Conservation (phyloP, 2,113 vertebrate genomes). For the Panthera uncia region DNA sequence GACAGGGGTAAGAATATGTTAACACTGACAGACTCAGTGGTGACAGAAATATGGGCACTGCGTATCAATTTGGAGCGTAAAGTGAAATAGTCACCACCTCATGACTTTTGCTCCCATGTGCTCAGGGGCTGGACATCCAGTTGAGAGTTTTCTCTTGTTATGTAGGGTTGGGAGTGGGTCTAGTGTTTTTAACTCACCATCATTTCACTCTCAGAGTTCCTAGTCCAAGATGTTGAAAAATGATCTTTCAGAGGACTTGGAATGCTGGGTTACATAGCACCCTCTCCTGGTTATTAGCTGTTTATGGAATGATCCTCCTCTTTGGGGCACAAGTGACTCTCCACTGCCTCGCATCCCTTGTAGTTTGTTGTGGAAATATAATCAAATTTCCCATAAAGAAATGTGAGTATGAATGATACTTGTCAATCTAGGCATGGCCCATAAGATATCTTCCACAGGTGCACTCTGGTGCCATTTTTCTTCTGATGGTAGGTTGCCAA, state of each 20-base stretch:
- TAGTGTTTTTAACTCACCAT: background rate
- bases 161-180: accelerated
- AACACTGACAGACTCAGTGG: background rate
- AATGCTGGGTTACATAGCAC: background rate
- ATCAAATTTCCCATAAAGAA: background rate
- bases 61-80: background rate
- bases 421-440: background rate
- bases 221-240: background rate
- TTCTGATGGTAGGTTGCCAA: background rate
- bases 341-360: accelerated
- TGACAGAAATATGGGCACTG: accelerated
- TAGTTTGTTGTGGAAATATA: background rate
- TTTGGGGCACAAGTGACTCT: background rate
- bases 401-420: background rate
- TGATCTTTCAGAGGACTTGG: background rate
- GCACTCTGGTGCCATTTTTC: background rate
- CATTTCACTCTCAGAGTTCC: background rate
- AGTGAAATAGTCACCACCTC: background rate
- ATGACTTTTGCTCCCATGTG: background rate
- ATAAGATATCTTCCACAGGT: background rate
- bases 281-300: background rate
- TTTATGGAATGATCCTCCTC: background rate
- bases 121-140: background rate
- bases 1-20: background rate
- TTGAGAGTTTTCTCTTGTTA: background rate